Percentiles rank a stretch among this genome's conserved stretches.
These are phyloP conservation scores for Platycercus adscitus DNA, from an alignment of 2,113 vertebrate species.

Conservation along the genomic window DNA sequence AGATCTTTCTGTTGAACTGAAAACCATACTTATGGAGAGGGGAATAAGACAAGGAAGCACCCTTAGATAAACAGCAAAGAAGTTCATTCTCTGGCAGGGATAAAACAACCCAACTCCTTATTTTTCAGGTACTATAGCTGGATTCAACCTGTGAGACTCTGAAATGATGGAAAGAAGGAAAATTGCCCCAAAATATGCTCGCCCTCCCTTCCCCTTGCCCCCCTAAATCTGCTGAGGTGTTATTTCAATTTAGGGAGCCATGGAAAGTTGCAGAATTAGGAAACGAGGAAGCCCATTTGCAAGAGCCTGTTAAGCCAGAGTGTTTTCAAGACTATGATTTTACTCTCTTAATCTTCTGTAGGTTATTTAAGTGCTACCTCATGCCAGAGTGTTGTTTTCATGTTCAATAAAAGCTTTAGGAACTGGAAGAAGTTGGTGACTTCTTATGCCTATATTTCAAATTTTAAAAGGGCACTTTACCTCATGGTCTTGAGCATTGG, in stretches of 20 bases:
- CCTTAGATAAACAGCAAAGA: background rate
- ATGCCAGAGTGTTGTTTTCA: background rate
- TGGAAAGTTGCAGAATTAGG: background rate
- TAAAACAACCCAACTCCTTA: background rate
- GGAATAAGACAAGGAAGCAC: background rate
- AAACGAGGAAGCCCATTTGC: background rate
- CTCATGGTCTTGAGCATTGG: background rate
- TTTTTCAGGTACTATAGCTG: background rate
- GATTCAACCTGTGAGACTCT: background rate
- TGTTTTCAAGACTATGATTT: background rate
- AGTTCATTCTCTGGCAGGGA: background rate
- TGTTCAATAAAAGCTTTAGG: background rate
- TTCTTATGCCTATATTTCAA: background rate
- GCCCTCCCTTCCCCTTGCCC: background rate
- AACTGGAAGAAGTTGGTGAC: background rate
- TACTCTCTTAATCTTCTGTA: background rate
- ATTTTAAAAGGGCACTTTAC: background rate
- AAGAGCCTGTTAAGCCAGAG: background rate
- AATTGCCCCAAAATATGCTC: background rate
- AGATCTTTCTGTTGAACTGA: background rate
- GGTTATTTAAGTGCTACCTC: background rate
- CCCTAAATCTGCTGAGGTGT: background rate
- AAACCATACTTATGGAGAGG: background rate
- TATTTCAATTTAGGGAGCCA: background rate
- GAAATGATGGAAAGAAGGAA: background rate